Percentiles rank a stretch among this genome's conserved stretches.
Conservation (phyloP, 2,113 vertebrate genomes). For the Etheostoma cragini region DNA sequence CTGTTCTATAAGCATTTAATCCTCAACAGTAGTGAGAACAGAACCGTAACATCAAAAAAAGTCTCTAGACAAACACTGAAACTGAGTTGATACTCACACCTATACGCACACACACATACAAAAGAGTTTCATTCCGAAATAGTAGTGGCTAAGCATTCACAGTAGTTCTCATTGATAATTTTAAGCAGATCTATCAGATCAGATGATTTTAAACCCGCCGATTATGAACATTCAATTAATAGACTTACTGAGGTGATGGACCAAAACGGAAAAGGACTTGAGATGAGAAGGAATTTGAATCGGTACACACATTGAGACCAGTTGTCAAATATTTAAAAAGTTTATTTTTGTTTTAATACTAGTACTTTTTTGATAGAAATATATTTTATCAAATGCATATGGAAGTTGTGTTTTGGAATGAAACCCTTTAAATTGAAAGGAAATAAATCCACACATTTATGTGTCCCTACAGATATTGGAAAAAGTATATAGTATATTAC, state of each 20-base stretch:
- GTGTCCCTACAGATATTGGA: conserved; percentile 55
- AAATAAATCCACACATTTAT: conserved; percentile 35
- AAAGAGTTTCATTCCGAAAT: conserved; percentile 68
- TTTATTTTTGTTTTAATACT: conserved; percentile 55
- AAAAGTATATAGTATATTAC: conserved; percentile 61
- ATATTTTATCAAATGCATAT: conserved; percentile 58
- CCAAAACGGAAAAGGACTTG: conserved; percentile 13
- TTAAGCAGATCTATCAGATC: neutral
- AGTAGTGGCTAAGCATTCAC: neutral
- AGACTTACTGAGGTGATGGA: neutral
- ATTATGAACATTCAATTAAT: neutral
- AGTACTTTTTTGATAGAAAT: conserved; percentile 64
- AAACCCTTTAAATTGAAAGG: conserved; percentile 64
- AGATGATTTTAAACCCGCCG: neutral
- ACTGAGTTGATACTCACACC: conserved; percentile 18
- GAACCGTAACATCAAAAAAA: conserved; percentile 35
- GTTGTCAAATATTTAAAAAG: conserved; percentile 42
- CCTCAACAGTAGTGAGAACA: neutral
- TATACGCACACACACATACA: neutral
- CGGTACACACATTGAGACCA: conserved; percentile 9
- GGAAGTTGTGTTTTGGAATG: conserved; percentile 65
- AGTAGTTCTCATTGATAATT: conserved; percentile 31
- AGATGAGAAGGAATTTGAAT: neutral
- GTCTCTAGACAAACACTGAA: conserved; percentile 47
- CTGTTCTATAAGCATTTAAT: conserved; percentile 5